These are phyloP conservation scores for Discoglossus pictus DNA, from an alignment of 2,797 vertebrate genomes.

Conservation along the genomic window DNA sequence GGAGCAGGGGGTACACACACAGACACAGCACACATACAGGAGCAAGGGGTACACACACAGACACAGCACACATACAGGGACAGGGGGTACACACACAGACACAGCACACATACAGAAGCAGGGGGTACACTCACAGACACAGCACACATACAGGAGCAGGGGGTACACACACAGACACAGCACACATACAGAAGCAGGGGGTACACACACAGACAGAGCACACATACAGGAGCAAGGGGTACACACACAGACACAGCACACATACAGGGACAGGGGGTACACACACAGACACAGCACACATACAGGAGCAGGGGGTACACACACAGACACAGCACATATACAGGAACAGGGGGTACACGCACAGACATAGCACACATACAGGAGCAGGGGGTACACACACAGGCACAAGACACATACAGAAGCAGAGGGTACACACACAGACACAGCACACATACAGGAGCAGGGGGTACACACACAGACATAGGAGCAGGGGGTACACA, in stretches of 20 bases:
- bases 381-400: constrained; percentile 7
- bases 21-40: constrained; percentile 47
- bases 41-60: constrained; percentile 6
- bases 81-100: neutral
- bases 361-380: constrained; percentile 51
- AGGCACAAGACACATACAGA: neutral
- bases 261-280: constrained; percentile 38
- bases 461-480: constrained; percentile 1
- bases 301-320: no score
- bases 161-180: constrained; percentile 43
- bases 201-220: no score
- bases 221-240: no score
- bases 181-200: no score
- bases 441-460: neutral
- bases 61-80: neutral
- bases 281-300: constrained; percentile 59
- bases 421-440: neutral
- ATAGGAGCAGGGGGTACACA: constrained; percentile 50
- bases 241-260: neutral
- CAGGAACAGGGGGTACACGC: constrained; percentile 54
- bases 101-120: neutral
- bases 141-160: constrained; percentile 44
- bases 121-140: constrained; percentile 11
- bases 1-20: constrained; percentile 55
- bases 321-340: constrained; percentile 50